A percentile compares a stretch with the other conserved stretches of the same genome.
Conservation (phyloP, 2,113 vertebrate species). For the Brachypteracias leptosomus region DNA sequence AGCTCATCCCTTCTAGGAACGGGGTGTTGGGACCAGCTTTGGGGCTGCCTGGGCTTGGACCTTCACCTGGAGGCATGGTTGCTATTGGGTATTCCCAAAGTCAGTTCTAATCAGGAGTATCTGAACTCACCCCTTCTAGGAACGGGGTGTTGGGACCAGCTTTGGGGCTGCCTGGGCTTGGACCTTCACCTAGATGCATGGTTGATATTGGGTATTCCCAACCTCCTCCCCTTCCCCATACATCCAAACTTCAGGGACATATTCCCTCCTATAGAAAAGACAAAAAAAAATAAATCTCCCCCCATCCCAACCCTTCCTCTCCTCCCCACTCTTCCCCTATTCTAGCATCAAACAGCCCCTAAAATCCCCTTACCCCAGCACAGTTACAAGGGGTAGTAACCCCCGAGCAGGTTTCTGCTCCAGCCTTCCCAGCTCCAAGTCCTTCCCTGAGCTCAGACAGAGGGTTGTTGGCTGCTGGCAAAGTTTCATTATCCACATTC, state of each 20-base stretch:
- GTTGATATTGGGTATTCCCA: not conserved
- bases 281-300: not conserved
- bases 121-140: accelerated
- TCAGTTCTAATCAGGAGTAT: too few relatives aligned
- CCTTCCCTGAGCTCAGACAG: accelerated
- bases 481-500: not conserved
- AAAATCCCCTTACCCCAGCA: not conserved
- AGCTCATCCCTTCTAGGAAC: accelerated
- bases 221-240: not conserved
- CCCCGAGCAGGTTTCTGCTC: not conserved
- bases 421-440: not conserved
- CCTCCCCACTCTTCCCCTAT: accelerated
- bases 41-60: accelerated
- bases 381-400: accelerated
- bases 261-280: not conserved
- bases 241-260: not conserved
- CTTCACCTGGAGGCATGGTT: accelerated
- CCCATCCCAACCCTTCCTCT: not conserved
- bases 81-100: accelerated
- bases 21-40: accelerated
- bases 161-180: accelerated
- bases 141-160: accelerated
- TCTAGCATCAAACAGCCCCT: not conserved
- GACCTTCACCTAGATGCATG: accelerated
- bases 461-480: not conserved